Evolutionary conservation across 2,113 vertebrate genomes (phyloP).

Genomic region (Mesoclemmys tuberculata): DNA sequence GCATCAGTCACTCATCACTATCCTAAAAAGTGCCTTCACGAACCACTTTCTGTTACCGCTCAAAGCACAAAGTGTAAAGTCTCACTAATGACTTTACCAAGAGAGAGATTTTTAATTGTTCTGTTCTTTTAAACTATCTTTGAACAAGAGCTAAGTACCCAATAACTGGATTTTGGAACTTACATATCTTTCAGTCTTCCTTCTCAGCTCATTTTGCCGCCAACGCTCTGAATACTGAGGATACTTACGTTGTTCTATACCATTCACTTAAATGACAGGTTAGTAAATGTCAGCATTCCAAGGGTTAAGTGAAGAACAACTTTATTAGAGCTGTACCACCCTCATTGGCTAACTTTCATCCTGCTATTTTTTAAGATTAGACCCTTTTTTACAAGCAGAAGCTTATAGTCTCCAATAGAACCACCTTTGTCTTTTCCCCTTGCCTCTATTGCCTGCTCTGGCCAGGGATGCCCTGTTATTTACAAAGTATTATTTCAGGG

Average conservation of each 20-base stretch:
- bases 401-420: slow-evolving; percentile 51
- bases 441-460: background rate
- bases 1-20: background rate
- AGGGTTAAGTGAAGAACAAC: slow-evolving; percentile 57
- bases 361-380: slow-evolving; percentile 69
- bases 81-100: background rate
- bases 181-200: background rate
- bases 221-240: background rate
- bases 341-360: slow-evolving; percentile 51
- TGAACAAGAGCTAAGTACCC: background rate
- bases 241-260: background rate
- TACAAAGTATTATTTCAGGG: slow-evolving; percentile 47
- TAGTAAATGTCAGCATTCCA: slow-evolving; percentile 7
- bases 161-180: slow-evolving; percentile 6
- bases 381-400: slow-evolving; percentile 66
- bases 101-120: background rate
- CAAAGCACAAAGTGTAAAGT: background rate
- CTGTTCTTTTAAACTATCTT: background rate
- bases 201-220: background rate
- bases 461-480: slow-evolving; percentile 43
- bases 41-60: background rate
- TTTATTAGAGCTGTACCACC: slow-evolving; percentile 49
- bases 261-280: background rate
- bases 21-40: background rate
- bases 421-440: slow-evolving; percentile 40